Base-by-base conservation (phyloP, 2,797 vertebrate genomes). In the Xenentodon cancila region DNA sequence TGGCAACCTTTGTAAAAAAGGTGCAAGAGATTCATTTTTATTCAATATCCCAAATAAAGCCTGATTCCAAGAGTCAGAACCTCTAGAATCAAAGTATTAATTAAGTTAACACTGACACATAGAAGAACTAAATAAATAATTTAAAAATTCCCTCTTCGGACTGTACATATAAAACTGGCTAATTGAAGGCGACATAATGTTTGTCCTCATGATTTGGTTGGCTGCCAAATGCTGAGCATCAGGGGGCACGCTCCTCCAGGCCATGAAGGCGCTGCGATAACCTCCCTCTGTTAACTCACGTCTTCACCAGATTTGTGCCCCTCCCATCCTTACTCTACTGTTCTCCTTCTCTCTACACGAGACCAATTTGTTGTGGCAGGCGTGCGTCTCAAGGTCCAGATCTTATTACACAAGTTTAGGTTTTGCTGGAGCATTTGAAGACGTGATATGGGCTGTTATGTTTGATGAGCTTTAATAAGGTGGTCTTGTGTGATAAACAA, bases 351-450 rank as follows among this genome's bases (percentile, higher is more conserved):
- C 88, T 60, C 89, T 68, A 85, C 90, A 91, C 88, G 86, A 91
- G 66, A 82, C 84, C 92, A 93, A 93, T 93, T 93, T 94, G 90
- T 92, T 91, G 88, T 93, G 91, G 92, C 91, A 92, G 88, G 84
- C 88, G 50, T 84, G 89, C 71, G 63, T 93, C 89, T 91, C 85
- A 73, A 82, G 79, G 90, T 91, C 88, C 84, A 91, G 87, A 92
- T 93, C 89, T 86, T 88, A 87, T 94, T 93, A 92, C 91, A 89
- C 86, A 88, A 91, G 90, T 92, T 89, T 91, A 75, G 88, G 84
- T 84, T 84, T 91, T 91, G 89, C 81, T 79, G 51, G 73, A 86
- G 84, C 82, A 84, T 91, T 84, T 92, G 92, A 84, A 76, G 77
- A 91, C 82, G 86, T 85, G 90, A 92, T 90, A 90, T 86, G 79